Base-by-base conservation (phyloP, 2,113 vertebrate species). In the Hippopotamus amphibius region DNA sequence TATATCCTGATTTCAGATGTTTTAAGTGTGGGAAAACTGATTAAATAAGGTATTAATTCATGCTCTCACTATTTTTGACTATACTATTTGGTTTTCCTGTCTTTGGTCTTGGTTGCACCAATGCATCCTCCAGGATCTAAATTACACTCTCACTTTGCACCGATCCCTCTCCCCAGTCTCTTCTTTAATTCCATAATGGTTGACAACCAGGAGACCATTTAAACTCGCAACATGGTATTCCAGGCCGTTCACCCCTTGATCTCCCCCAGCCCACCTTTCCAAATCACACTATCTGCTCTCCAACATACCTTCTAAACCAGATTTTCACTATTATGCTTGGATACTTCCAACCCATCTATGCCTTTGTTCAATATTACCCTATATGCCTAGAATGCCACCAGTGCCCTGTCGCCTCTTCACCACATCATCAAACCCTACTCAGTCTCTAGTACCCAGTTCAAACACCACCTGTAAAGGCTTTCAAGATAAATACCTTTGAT, bases 401-500 rank as follows among this genome's bases (percentile, higher is more conserved):
- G 17, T 22, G 7, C 19, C 26, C 68, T 68, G 83, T 80, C 21
- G 33, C 81, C 41, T 97, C 50, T 65, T 76, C 26, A 48, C 57
- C 33, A n/a, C 21, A 14, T 93, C 63, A 93, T 57, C 82, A 95
- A 88, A 96, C 14, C 76, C 46, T 48, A 79, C 48, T 93, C 61
- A 83, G 68, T 77, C 41, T 94, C 55, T 66, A 81, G 59, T 77
- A 90, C 10, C 43, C 55, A 88, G 50, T 83, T 93, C 63, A 93
- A 95, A 93, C n/a, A 83, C 14, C 28, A 96, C 26, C 33, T 57
- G 15, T 71, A 89, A 92, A 81, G 69, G 21, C 26, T 91, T 85
- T n/a, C 16, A 72, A 76, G n/a, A 80, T 76, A 96, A 96, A 96
- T 68, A 68, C 12, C 65, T 96, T 93, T 88, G 69, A 48, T 55